Evolutionary conservation across 2,113 vertebrate genomes (phyloP), one percentile per base, ranked within the genome.

Genomic region (Micromys minutus): DNA sequence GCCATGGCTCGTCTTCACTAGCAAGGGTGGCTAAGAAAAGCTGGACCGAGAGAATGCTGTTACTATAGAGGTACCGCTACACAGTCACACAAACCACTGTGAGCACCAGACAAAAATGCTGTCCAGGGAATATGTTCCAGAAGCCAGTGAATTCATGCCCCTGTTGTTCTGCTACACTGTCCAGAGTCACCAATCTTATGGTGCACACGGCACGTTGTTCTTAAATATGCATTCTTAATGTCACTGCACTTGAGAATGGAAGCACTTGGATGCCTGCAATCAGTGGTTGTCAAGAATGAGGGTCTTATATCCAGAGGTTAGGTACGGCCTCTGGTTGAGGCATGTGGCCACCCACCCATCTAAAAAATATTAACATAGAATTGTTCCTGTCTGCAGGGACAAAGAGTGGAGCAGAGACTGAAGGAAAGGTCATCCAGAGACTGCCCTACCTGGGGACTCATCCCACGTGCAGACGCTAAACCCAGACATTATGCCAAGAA

Each of bases 1-100:
- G 50, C 0, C 50, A 9, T 52, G 63, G 39, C 59, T 67, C 5
- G 1, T 75, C 61, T 76, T 31, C 34, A 80, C 31, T 21, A 93
- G 80, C 34, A 29, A 24, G 52, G 1, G n/a, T 61, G 39, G 26
- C 74, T 61, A 69, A 36, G 5, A 8, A 57, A 57, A 8, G 29
- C 34, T 36, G 19, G 22, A 36, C 52, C 4, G 3, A 1, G 1
- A 86, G 6, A 10, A 0, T 10, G 1, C 1, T 15, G 8, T 22
- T 59, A 24, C 13, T n/a, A 17, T 87, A 57, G 63, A 86, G 52
- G 8, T 5, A 4, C 34, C 55, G 39, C 57, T 42, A 45, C 26
- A 31, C 4, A 26, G 29, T 71, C 26, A 76, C 85, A 91, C n/a
- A 91, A 67, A 89, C 24, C 31, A 57, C 22, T 63, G 36, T 16